Percentiles rank a stretch among this genome's conserved stretches.
Evolutionary conservation across 2,888 invertebrate genomes (phyloP).

Genomic region (Rhabditoides inermis): DNA sequence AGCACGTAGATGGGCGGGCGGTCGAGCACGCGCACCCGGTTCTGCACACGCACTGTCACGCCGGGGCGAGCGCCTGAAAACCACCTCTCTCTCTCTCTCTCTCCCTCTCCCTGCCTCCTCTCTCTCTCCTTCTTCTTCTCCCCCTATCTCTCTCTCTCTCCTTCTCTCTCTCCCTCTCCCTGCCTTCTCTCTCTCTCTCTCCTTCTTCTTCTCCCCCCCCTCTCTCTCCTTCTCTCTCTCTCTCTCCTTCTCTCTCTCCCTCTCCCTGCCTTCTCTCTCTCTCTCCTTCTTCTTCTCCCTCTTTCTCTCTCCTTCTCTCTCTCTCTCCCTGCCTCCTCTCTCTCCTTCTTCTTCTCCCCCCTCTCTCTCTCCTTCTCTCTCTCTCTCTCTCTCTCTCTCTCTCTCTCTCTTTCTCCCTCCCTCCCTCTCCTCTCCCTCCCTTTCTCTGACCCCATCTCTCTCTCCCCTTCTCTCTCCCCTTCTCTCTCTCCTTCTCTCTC

Average conservation of each 20-base stretch:
- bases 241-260: not conserved
- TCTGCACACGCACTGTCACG: constrained; percentile 46
- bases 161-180: too few relatives aligned
- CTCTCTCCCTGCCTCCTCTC: not conserved
- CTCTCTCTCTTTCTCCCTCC: not conserved
- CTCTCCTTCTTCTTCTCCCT: not conserved
- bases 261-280: not conserved
- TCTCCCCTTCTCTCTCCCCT: not conserved
- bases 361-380: not conserved
- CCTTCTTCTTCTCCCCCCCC: not conserved
- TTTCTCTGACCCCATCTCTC: not conserved
- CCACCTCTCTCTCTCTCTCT: too few relatives aligned
- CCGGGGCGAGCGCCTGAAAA: constrained; percentile 47
- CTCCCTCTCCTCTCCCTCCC: not conserved
- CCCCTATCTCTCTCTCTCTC: too few relatives aligned
- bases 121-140: too few relatives aligned
- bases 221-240: not conserved
- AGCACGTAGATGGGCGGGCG: constrained; percentile 48
- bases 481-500: not conserved
- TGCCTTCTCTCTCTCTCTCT: not conserved
- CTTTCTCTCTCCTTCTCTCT: too few relatives aligned
- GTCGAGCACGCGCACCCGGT: constrained; percentile 46
- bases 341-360: not conserved
- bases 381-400: not conserved
- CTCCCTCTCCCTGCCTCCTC: too few relatives aligned